Percentiles rank a stretch among this genome's conserved stretches.
These are phyloP conservation scores for Bombus waltoni DNA, from an alignment of 1,140 invertebrate genomes.

Conservation along the genomic window DNA sequence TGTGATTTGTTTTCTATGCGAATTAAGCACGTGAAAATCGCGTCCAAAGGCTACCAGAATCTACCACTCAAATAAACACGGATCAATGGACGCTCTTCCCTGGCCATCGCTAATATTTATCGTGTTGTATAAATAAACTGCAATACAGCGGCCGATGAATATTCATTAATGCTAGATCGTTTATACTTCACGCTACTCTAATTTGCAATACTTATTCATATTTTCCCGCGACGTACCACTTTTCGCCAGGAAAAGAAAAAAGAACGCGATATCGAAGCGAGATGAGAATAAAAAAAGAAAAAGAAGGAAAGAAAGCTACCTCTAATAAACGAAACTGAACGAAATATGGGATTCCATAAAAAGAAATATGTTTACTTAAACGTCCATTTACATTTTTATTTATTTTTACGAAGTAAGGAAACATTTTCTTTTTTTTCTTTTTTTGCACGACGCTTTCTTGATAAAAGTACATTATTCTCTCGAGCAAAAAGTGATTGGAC, in stretches of 20 bases:
- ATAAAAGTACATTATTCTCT: too few species aligned
- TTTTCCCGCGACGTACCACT: background rate
- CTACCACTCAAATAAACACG: background rate
- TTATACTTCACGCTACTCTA: slow-evolving; percentile 3
- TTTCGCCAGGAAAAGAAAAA: background rate
- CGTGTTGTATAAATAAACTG: slow-evolving; percentile 8
- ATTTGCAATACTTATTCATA: background rate
- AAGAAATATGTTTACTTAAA: background rate
- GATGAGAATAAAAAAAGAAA: background rate
- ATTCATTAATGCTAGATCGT: slow-evolving; percentile 29
- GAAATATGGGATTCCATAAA: background rate
- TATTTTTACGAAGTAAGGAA: too few species aligned
- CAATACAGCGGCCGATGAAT: slow-evolving; percentile 20
- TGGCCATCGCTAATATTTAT: slow-evolving; percentile 17
- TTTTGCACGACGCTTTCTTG: too few species aligned
- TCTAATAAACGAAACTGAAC: background rate
- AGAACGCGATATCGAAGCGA: too few species aligned
- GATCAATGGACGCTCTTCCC: background rate
- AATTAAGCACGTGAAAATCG: background rate
- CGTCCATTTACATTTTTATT: too few species aligned
- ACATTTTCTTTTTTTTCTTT: too few species aligned
- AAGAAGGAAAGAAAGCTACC: background rate
- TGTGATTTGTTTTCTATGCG: too few species aligned
- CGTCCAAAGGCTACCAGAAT: background rate
- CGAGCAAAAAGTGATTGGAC: too few species aligned